Conservation (phyloP, 2,888 invertebrate species). For the Trichacis sp. region DNA sequence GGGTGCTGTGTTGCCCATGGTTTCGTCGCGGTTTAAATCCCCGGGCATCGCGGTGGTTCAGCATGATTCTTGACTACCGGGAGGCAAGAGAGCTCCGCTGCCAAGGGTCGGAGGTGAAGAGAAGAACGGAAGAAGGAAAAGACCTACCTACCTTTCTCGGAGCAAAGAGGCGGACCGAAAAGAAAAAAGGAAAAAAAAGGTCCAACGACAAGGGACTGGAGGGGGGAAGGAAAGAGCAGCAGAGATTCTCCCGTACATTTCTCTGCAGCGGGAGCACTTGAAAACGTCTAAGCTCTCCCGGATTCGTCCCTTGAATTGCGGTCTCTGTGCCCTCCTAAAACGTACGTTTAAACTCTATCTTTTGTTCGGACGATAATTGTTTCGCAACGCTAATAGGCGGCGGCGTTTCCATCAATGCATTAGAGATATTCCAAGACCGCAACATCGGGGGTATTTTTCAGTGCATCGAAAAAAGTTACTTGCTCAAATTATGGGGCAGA, state of each 20-base stretch:
- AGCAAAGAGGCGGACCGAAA: background rate
- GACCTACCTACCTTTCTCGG: slow-evolving; percentile 4
- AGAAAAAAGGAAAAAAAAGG: background rate
- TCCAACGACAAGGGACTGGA: no score
- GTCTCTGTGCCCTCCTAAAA: background rate
- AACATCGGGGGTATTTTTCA: no score
- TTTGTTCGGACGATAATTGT: background rate
- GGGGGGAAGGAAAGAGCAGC: background rate
- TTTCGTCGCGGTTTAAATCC: slow-evolving; percentile 20
- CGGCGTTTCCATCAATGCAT: background rate
- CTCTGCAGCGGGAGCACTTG: background rate
- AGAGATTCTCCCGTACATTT: slow-evolving; percentile 3
- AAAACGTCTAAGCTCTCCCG: background rate
- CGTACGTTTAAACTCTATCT: background rate
- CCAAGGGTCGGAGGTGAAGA: slow-evolving; percentile 1
- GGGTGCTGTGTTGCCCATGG: slow-evolving; percentile 1
- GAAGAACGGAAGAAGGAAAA: slow-evolving; percentile 5
- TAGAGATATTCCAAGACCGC: background rate
- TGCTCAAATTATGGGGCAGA: no score
- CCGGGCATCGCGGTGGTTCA: slow-evolving; percentile 13
- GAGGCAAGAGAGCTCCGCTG: background rate
- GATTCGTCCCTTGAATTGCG: background rate
- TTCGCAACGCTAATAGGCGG: background rate
- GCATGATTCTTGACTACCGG: slow-evolving; percentile 1
- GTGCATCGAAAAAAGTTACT: no score